Evolutionary conservation across 2,888 invertebrate species (phyloP).

Genomic region (Mythimna ferrago): DNA sequence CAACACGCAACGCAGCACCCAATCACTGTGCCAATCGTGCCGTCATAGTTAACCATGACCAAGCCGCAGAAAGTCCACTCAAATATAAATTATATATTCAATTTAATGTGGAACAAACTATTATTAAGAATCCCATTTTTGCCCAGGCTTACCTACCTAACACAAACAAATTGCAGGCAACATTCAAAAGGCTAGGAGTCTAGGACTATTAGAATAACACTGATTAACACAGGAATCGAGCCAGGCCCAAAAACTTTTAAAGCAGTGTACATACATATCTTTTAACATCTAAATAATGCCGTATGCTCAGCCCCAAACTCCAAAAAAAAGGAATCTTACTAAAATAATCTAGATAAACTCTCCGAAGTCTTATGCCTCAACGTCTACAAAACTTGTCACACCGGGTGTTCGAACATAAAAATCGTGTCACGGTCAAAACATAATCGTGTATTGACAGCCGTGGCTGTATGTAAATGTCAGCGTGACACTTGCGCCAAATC

Average conservation of each 20-base stretch:
- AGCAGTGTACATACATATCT: neutral
- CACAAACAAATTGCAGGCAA: neutral
- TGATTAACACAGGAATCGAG: neutral
- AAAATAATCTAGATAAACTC: conserved; percentile 1
- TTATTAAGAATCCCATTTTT: too few relatives aligned
- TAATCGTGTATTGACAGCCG: conserved; percentile 76
- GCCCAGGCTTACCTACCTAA: too few relatives aligned
- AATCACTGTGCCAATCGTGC: too few relatives aligned
- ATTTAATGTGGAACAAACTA: too few relatives aligned
- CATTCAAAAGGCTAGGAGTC: neutral
- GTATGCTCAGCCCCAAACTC: too few relatives aligned
- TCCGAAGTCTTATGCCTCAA: conserved; percentile 49
- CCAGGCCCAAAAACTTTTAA: neutral
- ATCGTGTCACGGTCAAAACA: conserved; percentile 82
- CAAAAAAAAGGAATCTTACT: too few relatives aligned
- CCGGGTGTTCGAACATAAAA: conserved; percentile 67
- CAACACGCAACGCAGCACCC: too few relatives aligned
- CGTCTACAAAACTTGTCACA: conserved; percentile 54
- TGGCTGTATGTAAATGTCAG: conserved; percentile 72
- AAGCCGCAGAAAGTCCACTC: too few relatives aligned
- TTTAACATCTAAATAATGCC: neutral
- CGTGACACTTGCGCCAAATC: conserved; percentile 50
- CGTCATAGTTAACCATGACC: neutral
- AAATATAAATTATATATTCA: neutral
- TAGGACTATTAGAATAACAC: neutral